Evolutionary conservation across 2,888 invertebrate genomes (phyloP).

Genomic region (Erebia ligea): DNA sequence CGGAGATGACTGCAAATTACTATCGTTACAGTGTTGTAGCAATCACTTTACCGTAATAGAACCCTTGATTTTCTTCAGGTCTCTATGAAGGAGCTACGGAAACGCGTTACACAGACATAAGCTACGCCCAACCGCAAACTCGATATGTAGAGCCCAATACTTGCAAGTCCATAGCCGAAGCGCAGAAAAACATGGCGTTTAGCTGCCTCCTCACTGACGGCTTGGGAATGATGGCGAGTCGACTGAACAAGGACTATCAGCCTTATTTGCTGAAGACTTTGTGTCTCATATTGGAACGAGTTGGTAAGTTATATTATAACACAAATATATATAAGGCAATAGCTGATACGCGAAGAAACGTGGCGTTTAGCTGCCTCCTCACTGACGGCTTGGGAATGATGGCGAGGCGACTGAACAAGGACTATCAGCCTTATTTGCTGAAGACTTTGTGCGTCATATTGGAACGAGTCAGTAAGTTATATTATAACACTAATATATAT

Average conservation of each 20-base stretch:
- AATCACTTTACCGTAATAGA: no score
- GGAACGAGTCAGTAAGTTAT: conserved; percentile 21
- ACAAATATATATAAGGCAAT: no score
- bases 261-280: conserved; percentile 85
- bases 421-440: conserved; percentile 85
- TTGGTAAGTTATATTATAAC: conserved; percentile 39
- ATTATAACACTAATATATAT: conserved; percentile 42
- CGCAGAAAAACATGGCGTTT: conserved; percentile 86
- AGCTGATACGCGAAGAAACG: conserved; percentile 83
- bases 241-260: conserved; percentile 80
- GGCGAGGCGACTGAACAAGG: conserved; percentile 75
- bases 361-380: conserved; percentile 86
- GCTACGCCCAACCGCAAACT: conserved; percentile 50
- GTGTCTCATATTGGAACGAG: conserved; percentile 75
- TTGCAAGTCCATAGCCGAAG: conserved; percentile 62
- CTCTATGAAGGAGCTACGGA: conserved; percentile 72
- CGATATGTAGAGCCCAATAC: conserved; percentile 29
- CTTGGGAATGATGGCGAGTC: conserved; percentile 84
- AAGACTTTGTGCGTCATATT: conserved; percentile 85
- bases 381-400: conserved; percentile 87
- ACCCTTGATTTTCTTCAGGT: conserved; percentile 47
- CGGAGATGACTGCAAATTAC: no score
- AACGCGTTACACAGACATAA: conserved; percentile 69
- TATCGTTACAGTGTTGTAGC: no score
- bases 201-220: conserved; percentile 88